Conservation (phyloP, 2,113 vertebrate species). For the Seriola quinqueradiata region DNA sequence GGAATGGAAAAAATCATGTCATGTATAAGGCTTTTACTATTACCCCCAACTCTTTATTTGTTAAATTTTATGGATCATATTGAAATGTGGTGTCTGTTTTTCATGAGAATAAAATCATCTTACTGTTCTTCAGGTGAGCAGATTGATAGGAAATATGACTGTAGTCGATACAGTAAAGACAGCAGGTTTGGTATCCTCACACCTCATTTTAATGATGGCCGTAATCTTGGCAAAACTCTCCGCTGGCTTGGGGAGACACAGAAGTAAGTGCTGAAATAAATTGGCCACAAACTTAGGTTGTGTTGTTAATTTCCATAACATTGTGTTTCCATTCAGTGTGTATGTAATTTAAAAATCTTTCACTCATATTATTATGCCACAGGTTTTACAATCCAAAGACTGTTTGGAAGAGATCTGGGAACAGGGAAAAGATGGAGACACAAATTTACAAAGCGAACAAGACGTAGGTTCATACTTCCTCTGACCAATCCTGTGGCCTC, state of each 20-base stretch:
- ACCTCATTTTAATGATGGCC: slow-evolving; percentile 88
- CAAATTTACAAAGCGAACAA: slow-evolving; percentile 81
- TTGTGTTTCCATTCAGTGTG: too few species aligned
- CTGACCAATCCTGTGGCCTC: background rate
- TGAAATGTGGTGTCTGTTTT: background rate
- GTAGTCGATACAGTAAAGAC: slow-evolving; percentile 76
- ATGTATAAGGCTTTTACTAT: background rate
- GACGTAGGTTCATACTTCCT: slow-evolving; percentile 76
- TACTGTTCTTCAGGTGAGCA: slow-evolving; percentile 82
- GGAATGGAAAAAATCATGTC: background rate
- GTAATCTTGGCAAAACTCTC: slow-evolving; percentile 78
- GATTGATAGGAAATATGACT: slow-evolving; percentile 87
- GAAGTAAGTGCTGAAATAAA: slow-evolving; percentile 72
- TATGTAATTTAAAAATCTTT: background rate
- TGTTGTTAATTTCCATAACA: background rate
- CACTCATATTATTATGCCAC: background rate
- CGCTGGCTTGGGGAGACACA: slow-evolving; percentile 83
- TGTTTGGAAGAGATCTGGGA: slow-evolving; percentile 65
- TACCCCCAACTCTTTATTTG: background rate
- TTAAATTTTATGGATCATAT: background rate
- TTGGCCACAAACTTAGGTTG: background rate
- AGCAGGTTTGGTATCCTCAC: slow-evolving; percentile 85
- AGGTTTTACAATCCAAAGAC: slow-evolving; percentile 79
- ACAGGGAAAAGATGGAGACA: slow-evolving; percentile 82
- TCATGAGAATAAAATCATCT: background rate